Percentiles rank a stretch among this genome's conserved stretches.
Conservation (phyloP, 1,140 invertebrate species). For the Brachionus manjavacas region DNA sequence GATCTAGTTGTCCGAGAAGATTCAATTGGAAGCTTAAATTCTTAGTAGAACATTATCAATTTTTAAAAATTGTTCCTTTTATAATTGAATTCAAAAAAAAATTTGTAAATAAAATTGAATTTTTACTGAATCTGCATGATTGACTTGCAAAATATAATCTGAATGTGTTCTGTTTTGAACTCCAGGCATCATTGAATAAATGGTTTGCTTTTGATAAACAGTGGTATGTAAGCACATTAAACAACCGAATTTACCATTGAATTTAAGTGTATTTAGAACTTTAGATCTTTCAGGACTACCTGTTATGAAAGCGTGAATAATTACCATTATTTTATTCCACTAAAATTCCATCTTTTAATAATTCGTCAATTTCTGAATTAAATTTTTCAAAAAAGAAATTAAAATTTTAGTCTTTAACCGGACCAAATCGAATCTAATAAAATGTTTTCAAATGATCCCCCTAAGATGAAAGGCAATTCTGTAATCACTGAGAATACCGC, state of each 20-base stretch:
- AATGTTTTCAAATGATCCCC: neutral
- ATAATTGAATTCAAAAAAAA: neutral
- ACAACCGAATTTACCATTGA: neutral
- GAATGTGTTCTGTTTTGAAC: neutral
- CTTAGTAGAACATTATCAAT: neutral
- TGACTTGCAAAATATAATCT: neutral
- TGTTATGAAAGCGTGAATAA: neutral
- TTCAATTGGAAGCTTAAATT: neutral
- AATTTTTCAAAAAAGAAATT: neutral
- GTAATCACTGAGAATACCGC: no score
- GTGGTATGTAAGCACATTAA: neutral
- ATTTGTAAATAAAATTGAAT: neutral
- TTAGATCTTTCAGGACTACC: neutral
- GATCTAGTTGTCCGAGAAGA: neutral
- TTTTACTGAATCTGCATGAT: neutral
- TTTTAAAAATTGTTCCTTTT: neutral
- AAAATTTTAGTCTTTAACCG: neutral
- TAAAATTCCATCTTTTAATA: neutral
- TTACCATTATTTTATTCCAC: neutral
- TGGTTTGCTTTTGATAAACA: neutral
- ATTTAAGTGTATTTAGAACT: neutral
- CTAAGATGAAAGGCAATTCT: no score
- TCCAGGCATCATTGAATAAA: neutral
- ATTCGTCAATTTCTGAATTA: neutral
- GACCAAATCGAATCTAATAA: neutral